phyloP scores from a whole-genome alignment of 2,113 vertebrate species.

The Anser cygnoides region DNA sequence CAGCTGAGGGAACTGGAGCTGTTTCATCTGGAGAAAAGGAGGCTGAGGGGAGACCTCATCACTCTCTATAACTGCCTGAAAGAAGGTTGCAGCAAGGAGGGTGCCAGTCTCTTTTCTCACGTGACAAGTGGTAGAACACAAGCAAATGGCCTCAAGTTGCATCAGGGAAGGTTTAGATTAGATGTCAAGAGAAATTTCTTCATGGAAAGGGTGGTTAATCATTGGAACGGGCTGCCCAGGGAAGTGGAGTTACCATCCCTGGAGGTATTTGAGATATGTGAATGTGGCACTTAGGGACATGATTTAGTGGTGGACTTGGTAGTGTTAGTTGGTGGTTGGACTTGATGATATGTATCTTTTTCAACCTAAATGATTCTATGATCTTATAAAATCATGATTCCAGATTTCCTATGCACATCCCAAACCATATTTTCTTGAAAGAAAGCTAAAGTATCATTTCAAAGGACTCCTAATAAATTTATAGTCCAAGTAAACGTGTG shows the following conservation, averaged over 20 bases:
- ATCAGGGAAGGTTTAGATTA: not conserved
- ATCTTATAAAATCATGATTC: not conserved
- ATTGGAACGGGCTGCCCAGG: not conserved
- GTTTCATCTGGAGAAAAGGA: not conserved
- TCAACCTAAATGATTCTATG: not conserved
- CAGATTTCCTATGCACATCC: constrained; percentile 6
- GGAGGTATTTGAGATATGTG: not conserved
- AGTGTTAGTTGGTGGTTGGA: not conserved
- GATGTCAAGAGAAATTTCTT: not conserved
- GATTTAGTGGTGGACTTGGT: not conserved
- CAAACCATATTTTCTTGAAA: not conserved
- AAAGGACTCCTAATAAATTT: constrained; percentile 38
- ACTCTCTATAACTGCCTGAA: not conserved
- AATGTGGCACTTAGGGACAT: not conserved
- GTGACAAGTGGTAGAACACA: not conserved
- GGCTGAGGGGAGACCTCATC: not conserved
- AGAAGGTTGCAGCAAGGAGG: not conserved
- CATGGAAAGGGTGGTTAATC: not conserved
- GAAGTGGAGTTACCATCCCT: not conserved
- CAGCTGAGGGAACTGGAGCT: not conserved
- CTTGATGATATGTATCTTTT: not conserved
- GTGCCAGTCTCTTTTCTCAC: not conserved
- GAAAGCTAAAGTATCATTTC: not conserved
- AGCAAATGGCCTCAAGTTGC: not conserved
- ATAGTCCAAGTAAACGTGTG: not conserved